Evolutionary conservation across 2,888 invertebrate genomes (phyloP).

Genomic region (Aporophyla nigra): DNA sequence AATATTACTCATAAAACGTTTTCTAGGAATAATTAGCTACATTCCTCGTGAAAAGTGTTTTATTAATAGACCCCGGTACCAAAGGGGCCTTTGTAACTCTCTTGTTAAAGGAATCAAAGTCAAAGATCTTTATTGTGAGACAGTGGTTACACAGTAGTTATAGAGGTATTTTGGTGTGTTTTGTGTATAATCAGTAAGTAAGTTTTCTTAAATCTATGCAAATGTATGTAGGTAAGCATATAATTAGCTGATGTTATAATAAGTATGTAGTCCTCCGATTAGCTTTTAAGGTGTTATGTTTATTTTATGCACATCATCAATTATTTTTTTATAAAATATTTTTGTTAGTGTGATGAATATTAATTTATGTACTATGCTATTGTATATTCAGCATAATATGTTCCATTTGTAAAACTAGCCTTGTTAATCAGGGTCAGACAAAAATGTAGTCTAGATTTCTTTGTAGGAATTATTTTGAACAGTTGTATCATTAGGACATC

Average conservation of each 20-base stretch:
- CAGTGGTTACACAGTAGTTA: too few relatives aligned
- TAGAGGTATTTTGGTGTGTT: too few relatives aligned
- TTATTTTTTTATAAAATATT: neutral
- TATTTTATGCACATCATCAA: constrained; percentile 29
- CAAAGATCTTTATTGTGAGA: too few relatives aligned
- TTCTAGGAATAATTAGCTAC: too few relatives aligned
- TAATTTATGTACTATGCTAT: neutral
- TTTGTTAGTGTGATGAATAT: constrained; percentile 2
- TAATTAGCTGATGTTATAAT: neutral
- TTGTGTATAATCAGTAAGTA: too few relatives aligned
- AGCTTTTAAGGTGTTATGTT: constrained; percentile 16
- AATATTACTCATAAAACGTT: too few relatives aligned
- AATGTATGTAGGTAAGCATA: neutral
- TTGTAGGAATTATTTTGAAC: neutral
- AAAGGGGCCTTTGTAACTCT: too few relatives aligned
- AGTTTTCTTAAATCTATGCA: neutral
- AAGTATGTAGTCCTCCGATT: neutral
- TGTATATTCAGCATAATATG: neutral
- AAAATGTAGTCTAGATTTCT: neutral
- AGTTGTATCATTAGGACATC: neutral
- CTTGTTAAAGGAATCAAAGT: too few relatives aligned
- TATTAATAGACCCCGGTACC: too few relatives aligned
- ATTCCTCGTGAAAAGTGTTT: too few relatives aligned
- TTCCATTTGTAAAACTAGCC: constrained; percentile 19
- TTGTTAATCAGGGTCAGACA: constrained; percentile 21